Evolutionary conservation across 2,113 vertebrate genomes (phyloP).

Genomic region (Engraulis encrasicolus): DNA sequence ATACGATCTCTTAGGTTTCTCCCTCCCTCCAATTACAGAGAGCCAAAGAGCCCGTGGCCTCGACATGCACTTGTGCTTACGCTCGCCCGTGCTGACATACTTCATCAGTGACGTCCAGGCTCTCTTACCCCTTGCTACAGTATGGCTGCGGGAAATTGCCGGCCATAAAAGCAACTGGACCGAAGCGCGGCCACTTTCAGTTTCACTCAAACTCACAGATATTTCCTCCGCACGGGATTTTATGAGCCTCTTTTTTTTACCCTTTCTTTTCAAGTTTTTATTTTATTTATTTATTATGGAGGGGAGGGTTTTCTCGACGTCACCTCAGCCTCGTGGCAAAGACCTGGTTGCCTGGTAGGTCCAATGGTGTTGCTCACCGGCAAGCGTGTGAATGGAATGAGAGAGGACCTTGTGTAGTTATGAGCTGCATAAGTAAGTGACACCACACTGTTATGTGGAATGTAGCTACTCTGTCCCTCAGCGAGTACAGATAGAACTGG

Average conservation of each 20-base stretch:
- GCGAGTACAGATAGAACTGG: too few species aligned
- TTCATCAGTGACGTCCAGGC: background rate
- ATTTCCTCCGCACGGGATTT: background rate
- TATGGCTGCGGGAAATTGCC: background rate
- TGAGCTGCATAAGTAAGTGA: too few species aligned
- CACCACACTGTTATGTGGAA: too few species aligned
- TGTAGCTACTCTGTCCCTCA: too few species aligned
- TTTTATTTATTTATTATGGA: background rate
- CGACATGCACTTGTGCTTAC: background rate
- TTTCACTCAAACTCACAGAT: background rate
- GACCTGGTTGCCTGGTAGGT: too few species aligned
- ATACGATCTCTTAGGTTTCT: background rate
- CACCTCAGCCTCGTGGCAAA: too few species aligned
- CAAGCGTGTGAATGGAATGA: too few species aligned
- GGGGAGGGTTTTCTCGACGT: too few species aligned
- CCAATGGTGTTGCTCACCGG: too few species aligned
- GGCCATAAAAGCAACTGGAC: conserved; percentile 9
- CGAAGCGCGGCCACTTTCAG: background rate
- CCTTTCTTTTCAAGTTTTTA: background rate
- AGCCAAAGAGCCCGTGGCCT: background rate
- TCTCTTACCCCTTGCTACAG: background rate
- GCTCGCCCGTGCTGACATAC: background rate
- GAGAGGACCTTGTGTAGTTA: too few species aligned
- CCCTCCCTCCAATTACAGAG: background rate
- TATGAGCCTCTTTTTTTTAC: background rate